A percentile compares a stretch with the other conserved stretches of the same genome.
These are phyloP conservation scores for Drosophila pseudoobscura DNA, from an alignment of 1,140 invertebrate genomes.

Conservation along the genomic window DNA sequence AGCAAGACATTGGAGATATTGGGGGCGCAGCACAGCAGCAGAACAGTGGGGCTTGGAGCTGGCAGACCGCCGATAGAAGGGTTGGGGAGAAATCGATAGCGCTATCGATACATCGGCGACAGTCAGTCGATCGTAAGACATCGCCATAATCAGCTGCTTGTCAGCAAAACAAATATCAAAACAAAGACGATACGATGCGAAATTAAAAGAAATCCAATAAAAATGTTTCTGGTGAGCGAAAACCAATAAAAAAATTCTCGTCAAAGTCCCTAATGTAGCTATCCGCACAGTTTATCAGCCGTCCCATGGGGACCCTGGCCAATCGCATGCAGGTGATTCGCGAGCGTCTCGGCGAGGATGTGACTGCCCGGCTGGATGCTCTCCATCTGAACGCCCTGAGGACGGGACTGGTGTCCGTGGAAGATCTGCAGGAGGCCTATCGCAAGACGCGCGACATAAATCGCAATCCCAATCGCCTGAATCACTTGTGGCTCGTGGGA, in stretches of 20 bases:
- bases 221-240: slow-evolving; percentile 32
- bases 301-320: slow-evolving; percentile 59
- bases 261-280: slow-evolving; percentile 23
- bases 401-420: slow-evolving; percentile 66
- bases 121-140: too few species aligned
- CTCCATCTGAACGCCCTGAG: slow-evolving; percentile 67
- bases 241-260: background rate
- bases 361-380: slow-evolving; percentile 60
- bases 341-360: slow-evolving; percentile 66
- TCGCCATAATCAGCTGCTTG: slow-evolving; percentile 1
- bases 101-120: slow-evolving; percentile 1
- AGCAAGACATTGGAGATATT: too few species aligned
- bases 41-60: too few species aligned
- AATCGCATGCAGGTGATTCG: slow-evolving; percentile 55
- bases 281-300: slow-evolving; percentile 64
- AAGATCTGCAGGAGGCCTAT: slow-evolving; percentile 74
- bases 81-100: too few species aligned
- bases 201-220: background rate
- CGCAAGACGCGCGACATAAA: slow-evolving; percentile 66
- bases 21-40: too few species aligned
- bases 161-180: background rate
- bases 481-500: slow-evolving; percentile 71
- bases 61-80: too few species aligned
- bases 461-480: slow-evolving; percentile 58
- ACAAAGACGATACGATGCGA: slow-evolving; percentile 6